Evolutionary conservation across 2,113 vertebrate genomes (phyloP), one percentile per base, ranked within the genome.

Genomic region (Gavialis gangeticus): DNA sequence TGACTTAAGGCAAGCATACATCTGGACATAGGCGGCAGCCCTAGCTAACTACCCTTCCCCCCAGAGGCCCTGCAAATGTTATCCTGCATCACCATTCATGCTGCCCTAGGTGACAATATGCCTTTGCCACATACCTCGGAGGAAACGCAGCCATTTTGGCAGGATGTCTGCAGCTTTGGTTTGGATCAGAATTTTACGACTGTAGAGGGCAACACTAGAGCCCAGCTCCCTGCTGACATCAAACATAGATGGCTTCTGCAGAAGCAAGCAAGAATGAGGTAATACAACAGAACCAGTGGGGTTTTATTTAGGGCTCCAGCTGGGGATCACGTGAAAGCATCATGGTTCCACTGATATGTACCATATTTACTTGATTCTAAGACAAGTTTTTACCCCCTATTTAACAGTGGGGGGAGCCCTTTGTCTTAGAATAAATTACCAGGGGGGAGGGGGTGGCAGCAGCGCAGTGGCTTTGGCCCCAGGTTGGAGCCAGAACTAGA

Each of bases 61-160:
- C 56, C 71, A 71, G 55, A 34, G 1, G 5, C 55, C 62, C 75
- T 4, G 9, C 4, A 55, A 30, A 78, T 60, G 18, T 62, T 60
- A n/a, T 1, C 0, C 0, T 5, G 27, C 63, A 55, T 14, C 2
- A 0, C n/a, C 64, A 0, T 1, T n/a, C 34, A 79, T 34, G 75
- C 30, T 76, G 4, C 69, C 93, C 25, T 73, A 46, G 34, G 46
- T 37, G n/a, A 7, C 3, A n/a, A 73, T 15, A 19, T 25, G 12
- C 69, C 2, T 37, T 30, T 13, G 76, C 56, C 88, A 95, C 96
- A 6, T 80, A 99, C 99, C 99, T 97, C 98, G 95, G 4, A 99
- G 93, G 88, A 99, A 99, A 82, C 99, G 99, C 87, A 99, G 97
- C 99, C 99, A 99, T 88, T 99, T 99, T 10, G 99, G 99, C 91